Evolutionary conservation across 2,113 vertebrate species (phyloP).

Genomic region (zebrafish (Danio rerio)): DNA sequence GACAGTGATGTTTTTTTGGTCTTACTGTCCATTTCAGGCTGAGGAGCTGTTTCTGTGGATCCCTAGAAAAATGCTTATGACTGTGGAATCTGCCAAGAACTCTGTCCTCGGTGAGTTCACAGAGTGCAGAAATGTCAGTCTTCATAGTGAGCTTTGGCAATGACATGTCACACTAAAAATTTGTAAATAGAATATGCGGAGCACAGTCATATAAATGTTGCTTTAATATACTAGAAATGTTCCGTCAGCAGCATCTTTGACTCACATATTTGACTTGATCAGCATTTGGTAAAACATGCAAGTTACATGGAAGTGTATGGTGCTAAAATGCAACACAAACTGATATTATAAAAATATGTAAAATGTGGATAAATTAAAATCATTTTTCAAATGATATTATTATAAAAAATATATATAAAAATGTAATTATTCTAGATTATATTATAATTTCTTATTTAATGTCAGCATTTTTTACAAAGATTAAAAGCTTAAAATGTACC

Average conservation of each 20-base stretch:
- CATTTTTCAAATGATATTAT: too few species aligned
- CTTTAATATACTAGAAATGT: not conserved
- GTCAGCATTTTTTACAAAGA: too few species aligned
- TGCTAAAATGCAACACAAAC: not conserved
- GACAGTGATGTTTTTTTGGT: not conserved
- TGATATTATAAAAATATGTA: too few species aligned
- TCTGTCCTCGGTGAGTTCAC: constrained; percentile 88
- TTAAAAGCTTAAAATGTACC: too few species aligned
- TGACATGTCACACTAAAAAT: not conserved
- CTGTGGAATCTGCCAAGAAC: constrained; percentile 94
- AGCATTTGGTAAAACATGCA: not conserved
- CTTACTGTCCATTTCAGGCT: constrained; percentile 74
- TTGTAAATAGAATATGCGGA: not conserved
- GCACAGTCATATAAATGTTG: not conserved
- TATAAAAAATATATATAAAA: too few species aligned
- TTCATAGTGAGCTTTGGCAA: not conserved
- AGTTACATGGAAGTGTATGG: not conserved
- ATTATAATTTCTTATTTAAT: too few species aligned
- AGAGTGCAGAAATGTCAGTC: too few species aligned
- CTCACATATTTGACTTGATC: not conserved
- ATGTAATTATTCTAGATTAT: too few species aligned
- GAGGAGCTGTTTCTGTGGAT: constrained; percentile 98
- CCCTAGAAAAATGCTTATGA: constrained; percentile 96
- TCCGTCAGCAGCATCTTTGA: not conserved
- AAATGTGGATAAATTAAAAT: too few species aligned